These are phyloP conservation scores for Tenthredo amoena DNA, from an alignment of 2,888 invertebrate genomes.

Conservation along the genomic window DNA sequence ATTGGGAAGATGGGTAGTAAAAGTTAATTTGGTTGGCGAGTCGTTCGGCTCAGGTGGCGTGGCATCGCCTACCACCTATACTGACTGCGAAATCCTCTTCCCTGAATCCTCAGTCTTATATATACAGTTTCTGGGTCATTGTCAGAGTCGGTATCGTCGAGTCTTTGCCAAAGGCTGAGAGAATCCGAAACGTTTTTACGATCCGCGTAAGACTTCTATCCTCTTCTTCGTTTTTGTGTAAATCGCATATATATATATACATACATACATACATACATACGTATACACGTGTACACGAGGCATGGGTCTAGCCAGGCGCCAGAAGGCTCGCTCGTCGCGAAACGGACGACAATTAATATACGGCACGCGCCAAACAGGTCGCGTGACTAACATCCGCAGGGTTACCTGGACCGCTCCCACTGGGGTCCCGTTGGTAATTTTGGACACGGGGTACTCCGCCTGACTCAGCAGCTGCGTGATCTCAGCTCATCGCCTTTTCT, in stretches of 20 bases:
- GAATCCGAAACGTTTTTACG: not conserved
- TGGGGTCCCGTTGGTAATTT: slow-evolving; percentile 21
- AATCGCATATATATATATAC: not conserved
- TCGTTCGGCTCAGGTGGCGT: slow-evolving; percentile 74
- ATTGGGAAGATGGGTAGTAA: slow-evolving; percentile 75
- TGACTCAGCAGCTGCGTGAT: slow-evolving; percentile 46
- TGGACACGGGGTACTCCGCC: slow-evolving; percentile 23
- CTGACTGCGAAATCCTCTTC: not conserved
- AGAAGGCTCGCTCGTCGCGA: not conserved
- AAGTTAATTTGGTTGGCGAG: slow-evolving; percentile 75
- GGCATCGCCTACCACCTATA: slow-evolving; percentile 16
- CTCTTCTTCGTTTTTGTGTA: not conserved
- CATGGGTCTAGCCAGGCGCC: not conserved
- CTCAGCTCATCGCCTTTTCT: slow-evolving; percentile 12
- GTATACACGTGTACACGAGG: too few species aligned
- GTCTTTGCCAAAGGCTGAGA: not conserved
- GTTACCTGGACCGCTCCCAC: slow-evolving; percentile 30
- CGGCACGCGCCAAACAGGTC: slow-evolving; percentile 50
- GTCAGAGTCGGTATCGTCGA: not conserved
- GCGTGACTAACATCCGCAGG: slow-evolving; percentile 45
- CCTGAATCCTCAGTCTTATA: not conserved
- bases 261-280: not conserved
- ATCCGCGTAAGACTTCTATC: slow-evolving; percentile 17
- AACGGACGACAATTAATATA: slow-evolving; percentile 30
- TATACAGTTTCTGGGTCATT: not conserved